These are phyloP conservation scores for Mermis nigrescens DNA, from an alignment of 2,888 invertebrate species.

Conservation along the genomic window DNA sequence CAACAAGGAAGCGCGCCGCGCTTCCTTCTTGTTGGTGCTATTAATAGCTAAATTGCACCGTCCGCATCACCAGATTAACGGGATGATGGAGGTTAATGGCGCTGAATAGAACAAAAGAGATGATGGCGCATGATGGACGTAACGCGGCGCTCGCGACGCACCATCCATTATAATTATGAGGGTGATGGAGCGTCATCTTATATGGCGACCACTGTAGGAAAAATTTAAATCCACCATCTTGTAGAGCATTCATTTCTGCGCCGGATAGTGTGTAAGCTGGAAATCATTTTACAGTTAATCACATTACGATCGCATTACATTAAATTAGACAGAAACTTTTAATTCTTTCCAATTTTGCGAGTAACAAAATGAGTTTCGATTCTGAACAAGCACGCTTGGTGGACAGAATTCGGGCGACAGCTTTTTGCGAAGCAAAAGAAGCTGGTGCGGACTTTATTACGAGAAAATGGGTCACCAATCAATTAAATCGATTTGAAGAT, in stretches of 20 bases:
- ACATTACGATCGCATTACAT: neutral
- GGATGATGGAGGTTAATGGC: too few relatives aligned
- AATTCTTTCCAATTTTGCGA: neutral
- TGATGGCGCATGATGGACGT: too few relatives aligned
- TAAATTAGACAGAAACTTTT: neutral
- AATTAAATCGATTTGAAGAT: neutral
- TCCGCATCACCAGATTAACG: too few relatives aligned
- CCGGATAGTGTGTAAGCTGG: neutral
- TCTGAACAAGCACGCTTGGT: neutral
- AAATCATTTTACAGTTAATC: neutral
- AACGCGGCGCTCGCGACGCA: too few relatives aligned
- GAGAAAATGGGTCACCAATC: neutral
- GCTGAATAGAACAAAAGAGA: too few relatives aligned
- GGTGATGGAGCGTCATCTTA: too few relatives aligned
- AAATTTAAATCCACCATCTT: neutral
- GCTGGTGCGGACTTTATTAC: neutral
- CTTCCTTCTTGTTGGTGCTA: too few relatives aligned
- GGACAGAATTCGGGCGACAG: neutral
- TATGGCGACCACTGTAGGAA: too few relatives aligned
- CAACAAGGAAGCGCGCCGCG: too few relatives aligned
- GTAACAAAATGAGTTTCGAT: slow-evolving; percentile 1
- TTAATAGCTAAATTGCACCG: too few relatives aligned
- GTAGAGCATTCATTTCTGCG: slow-evolving; percentile 1
- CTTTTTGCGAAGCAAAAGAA: neutral
- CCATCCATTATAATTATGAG: too few relatives aligned